A percentile compares a stretch with the other conserved stretches of the same genome.
phyloP scores from a whole-genome alignment of 2,797 vertebrate genomes.

The Darevskia nairensis region DNA sequence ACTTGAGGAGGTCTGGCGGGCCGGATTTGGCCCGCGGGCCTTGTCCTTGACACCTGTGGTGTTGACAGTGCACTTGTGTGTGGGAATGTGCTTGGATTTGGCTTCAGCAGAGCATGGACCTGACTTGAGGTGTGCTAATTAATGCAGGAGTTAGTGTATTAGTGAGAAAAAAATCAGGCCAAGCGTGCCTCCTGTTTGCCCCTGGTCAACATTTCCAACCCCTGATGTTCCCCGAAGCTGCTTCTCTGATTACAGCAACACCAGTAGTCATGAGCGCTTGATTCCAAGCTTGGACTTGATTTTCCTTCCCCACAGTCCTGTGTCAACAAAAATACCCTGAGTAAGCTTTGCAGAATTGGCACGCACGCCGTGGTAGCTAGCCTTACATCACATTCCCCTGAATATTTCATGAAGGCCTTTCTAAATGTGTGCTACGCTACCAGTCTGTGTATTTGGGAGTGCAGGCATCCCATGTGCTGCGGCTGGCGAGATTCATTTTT shows the following conservation, averaged over 20 bases:
- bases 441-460: conserved; percentile 20
- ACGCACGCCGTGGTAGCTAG: conserved; percentile 41
- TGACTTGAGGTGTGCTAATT: not conserved
- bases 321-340: conserved; percentile 59
- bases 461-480: not conserved
- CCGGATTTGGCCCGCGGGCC: too few species aligned
- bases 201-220: too few species aligned
- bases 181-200: not conserved
- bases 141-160: not conserved
- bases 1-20: too few species aligned
- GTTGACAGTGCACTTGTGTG: not conserved
- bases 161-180: not conserved
- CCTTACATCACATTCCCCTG: conserved; percentile 61
- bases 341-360: conserved; percentile 63
- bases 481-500: not conserved
- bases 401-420: conserved; percentile 75
- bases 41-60: too few species aligned
- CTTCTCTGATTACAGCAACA: not conserved
- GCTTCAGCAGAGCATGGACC: not conserved
- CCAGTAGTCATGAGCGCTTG: conserved; percentile 15
- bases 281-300: conserved; percentile 39
- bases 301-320: conserved; percentile 18
- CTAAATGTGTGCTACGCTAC: conserved; percentile 29
- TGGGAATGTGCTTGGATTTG: not conserved
- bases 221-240: not conserved